phyloP scores from a whole-genome alignment of 23 tunicate genomes.

The Clavelina lepadiformis region DNA sequence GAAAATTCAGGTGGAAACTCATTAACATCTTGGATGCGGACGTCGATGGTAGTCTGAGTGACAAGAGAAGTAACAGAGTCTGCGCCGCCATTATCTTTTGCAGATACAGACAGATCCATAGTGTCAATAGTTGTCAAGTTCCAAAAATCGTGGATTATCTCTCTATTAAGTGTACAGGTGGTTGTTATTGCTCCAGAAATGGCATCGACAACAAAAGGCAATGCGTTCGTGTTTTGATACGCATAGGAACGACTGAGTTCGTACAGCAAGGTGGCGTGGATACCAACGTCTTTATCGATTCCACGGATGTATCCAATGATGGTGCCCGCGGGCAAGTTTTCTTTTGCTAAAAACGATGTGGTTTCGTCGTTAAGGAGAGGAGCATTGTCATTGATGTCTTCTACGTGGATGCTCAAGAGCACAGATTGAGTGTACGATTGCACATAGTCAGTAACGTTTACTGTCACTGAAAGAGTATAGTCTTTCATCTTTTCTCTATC shows the following conservation, averaged over 20 bases:
- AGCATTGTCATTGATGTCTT: slow-evolving; percentile 40
- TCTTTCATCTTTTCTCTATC: slow-evolving; percentile 14
- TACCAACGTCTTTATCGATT: slow-evolving; percentile 41
- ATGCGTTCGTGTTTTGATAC: not conserved
- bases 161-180: slow-evolving; percentile 23
- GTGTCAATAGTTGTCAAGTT: not conserved
- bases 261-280: slow-evolving; percentile 25
- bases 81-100: slow-evolving; percentile 41
- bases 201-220: slow-evolving; percentile 39
- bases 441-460: not conserved
- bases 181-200: slow-evolving; percentile 41
- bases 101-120: slow-evolving; percentile 9
- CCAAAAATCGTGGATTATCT: slow-evolving; percentile 9
- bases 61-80: not conserved
- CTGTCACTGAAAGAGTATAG: not conserved
- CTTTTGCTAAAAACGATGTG: not conserved
- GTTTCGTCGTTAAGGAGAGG: slow-evolving; percentile 4
- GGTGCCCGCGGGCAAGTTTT: slow-evolving; percentile 12
- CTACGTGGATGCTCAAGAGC: slow-evolving; percentile 10
- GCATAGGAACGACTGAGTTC: not conserved
- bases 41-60: slow-evolving; percentile 1
- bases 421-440: not conserved
- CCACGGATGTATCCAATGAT: slow-evolving; percentile 43
- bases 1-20: slow-evolving; percentile 26
- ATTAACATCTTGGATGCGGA: slow-evolving; percentile 23